Base-by-base conservation (phyloP, 2,888 invertebrate species). In the Monoplex corrugatus region DNA sequence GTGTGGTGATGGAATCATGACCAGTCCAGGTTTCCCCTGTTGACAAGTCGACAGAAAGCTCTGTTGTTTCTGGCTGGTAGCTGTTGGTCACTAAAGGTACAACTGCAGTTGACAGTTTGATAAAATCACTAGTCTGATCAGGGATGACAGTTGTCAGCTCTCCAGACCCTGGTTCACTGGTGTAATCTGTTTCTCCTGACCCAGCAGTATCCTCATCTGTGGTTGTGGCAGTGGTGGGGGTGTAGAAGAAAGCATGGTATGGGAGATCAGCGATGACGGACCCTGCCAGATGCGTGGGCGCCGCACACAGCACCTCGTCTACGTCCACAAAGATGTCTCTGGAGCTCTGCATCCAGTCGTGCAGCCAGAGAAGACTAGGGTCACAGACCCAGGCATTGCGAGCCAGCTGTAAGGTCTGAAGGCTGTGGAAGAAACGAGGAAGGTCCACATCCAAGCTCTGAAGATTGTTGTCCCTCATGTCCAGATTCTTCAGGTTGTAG, bases 351-450 rank as follows among this genome's bases (percentile, higher is more conserved):
- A 94, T 92, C 93, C 94, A 94, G 63, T 92, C 97, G 10, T 97
- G 97, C 0, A 98, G 96, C 98, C 98, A 98, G 57, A 98, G 96
- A 0, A 98, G 95, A 45, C 97, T 97, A 94, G 98, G 98, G 95
- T 98, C 98, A 94, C 98, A 98, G 90, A 97, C 97, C 94, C 98
- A 96, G 8, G 98, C 98, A 96, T 98, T 98, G 85, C 97, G 97
- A 38, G 98, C 97, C 93, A 98, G 97, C 94, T 98, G 84, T 2
- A 95, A 86, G 0, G 86, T 84, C 23, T 91, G 68, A 6, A 95
- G 83, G 35, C 91, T 90, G 57, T 92, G 85, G 35, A 88, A 88
- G 86, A 43, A 86, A 10, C 83, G 63, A 0, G 82, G 63, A 6
- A 94, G 87, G n/a, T 90, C 90, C 0, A 87, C 63, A 2, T 88